Conservation (phyloP, 2,888 invertebrate species). For the Hofmannophila pseudospretella region DNA sequence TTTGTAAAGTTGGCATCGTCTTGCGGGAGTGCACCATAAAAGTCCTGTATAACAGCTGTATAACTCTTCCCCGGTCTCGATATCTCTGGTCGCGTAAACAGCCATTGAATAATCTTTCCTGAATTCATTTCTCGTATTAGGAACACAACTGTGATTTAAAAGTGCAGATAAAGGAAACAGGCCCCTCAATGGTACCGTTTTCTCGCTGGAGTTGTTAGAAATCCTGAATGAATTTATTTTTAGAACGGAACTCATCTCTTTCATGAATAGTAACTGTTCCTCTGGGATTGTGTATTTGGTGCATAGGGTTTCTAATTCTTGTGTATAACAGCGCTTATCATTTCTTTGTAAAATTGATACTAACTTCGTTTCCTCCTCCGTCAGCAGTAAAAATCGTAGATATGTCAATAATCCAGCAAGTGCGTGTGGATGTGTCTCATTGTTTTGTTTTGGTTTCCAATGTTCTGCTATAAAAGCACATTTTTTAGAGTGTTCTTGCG, state of each 20-base stretch:
- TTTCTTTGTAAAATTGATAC: slow-evolving; percentile 62
- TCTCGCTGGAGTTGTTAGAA: slow-evolving; percentile 36
- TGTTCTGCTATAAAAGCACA: slow-evolving; percentile 78
- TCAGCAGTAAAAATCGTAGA: slow-evolving; percentile 43
- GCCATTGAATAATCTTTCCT: slow-evolving; percentile 72
- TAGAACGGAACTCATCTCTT: slow-evolving; percentile 70
- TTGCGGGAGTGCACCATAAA: slow-evolving; percentile 81
- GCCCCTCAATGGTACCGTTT: slow-evolving; percentile 70
- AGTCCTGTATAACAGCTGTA: slow-evolving; percentile 81
- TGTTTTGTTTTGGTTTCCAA: slow-evolving; percentile 53
- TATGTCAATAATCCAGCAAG: slow-evolving; percentile 42
- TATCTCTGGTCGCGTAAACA: slow-evolving; percentile 76
- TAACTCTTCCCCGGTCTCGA: slow-evolving; percentile 79
- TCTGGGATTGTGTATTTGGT: slow-evolving; percentile 54
- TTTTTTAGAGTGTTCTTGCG: slow-evolving; percentile 74
- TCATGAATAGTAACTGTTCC: slow-evolving; percentile 74
- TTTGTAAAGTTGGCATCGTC: slow-evolving; percentile 77
- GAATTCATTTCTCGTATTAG: slow-evolving; percentile 82
- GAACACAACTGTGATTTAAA: slow-evolving; percentile 82
- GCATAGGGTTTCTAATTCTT: slow-evolving; percentile 72
- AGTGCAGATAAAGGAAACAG: slow-evolving; percentile 81
- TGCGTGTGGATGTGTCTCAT: slow-evolving; percentile 21
- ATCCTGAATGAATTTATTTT: slow-evolving; percentile 83
- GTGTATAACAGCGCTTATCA: slow-evolving; percentile 23
- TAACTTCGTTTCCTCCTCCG: slow-evolving; percentile 55